Evolutionary conservation across 1,140 invertebrate genomes (phyloP), one percentile per base, ranked within the genome.

Genomic region (Drosophila pseudoobscura): DNA sequence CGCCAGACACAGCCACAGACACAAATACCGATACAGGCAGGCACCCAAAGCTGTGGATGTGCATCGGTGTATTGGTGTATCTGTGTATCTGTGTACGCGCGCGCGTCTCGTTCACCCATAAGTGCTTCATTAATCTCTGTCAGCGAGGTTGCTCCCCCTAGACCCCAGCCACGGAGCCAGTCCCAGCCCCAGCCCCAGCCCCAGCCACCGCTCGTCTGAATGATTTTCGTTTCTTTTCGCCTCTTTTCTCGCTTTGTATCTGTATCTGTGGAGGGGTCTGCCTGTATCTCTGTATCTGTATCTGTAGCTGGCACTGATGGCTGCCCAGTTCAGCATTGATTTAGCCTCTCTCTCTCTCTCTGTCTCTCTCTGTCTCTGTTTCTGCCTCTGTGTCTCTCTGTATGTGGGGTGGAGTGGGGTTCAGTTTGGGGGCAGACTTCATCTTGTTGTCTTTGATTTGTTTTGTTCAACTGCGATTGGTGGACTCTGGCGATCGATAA

Each of bases 51-150:
- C 35, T 55, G 31, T 55, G 31, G 20, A 15, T 53, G 8, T 69
- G 29, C 59, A 11, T 69, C 20, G 20, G 39, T 64, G 22, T 51
- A 43, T 35, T 29, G 59, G 68, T 54, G 31, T 58, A 41, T 64
- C 45, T 72, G 64, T 83, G 75, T 60, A 52, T 46, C 15, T 62
- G 59, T 51, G 73, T 22, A 51, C 45, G 73, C 58, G 24, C 15
- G 54, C 45, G 73, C 64, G 24, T 64, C 77, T 80, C 78, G 77
- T 75, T 77, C 83, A 65, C 78, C 82, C 82, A 85, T 85, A 85
- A 85, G 82, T 85, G 82, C 82, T 85, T 85, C 82, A 85, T 85
- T 85, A 85, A 85, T 85, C 82, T 85, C 82, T 85, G 82, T 85
- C 82, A 88, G 83, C 78, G 74, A 17, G 50, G 53, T 43, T 56